phyloP scores from a whole-genome alignment of 2,113 vertebrate genomes.

The Dolichotis patagonum region DNA sequence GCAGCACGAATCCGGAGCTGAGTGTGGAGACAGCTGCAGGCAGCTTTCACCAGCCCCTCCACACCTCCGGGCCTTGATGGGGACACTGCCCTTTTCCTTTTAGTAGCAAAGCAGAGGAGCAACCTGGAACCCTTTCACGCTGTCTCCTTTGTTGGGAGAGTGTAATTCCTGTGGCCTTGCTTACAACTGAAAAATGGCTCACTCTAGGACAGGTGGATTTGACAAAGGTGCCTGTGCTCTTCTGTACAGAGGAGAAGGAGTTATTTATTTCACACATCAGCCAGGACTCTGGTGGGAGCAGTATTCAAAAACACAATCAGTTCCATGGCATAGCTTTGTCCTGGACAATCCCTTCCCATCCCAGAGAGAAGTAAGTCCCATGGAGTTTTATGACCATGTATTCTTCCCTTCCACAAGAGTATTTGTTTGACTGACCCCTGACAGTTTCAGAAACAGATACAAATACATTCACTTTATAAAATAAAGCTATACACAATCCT shows the following conservation, averaged over 20 bases:
- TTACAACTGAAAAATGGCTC: conserved; percentile 29
- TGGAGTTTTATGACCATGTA: conserved; percentile 51
- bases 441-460: conserved; percentile 74
- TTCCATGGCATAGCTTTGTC: conserved; percentile 62
- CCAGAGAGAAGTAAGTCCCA: conserved; percentile 19
- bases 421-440: conserved; percentile 65
- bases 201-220: conserved; percentile 56
- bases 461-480: conserved; percentile 74
- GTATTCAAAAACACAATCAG: conserved; percentile 54
- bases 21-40: fast-evolving
- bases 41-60: conserved; percentile 20
- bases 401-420: conserved; percentile 63
- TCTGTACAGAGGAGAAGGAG: not conserved
- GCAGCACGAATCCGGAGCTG: not conserved
- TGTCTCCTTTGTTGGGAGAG: conserved; percentile 13
- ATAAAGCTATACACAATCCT: conserved; percentile 74
- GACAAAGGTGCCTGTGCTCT: conserved; percentile 52
- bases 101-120: not conserved
- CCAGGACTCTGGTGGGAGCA: conserved; percentile 31
- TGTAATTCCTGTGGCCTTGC: not conserved
- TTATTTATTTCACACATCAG: conserved; percentile 49
- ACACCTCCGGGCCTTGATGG: not conserved
- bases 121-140: conserved; percentile 47
- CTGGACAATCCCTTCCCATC: not conserved
- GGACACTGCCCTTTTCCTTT: not conserved